Evolutionary conservation across 2,113 vertebrate species (phyloP).

Genomic region (Vireo altiloquus): DNA sequence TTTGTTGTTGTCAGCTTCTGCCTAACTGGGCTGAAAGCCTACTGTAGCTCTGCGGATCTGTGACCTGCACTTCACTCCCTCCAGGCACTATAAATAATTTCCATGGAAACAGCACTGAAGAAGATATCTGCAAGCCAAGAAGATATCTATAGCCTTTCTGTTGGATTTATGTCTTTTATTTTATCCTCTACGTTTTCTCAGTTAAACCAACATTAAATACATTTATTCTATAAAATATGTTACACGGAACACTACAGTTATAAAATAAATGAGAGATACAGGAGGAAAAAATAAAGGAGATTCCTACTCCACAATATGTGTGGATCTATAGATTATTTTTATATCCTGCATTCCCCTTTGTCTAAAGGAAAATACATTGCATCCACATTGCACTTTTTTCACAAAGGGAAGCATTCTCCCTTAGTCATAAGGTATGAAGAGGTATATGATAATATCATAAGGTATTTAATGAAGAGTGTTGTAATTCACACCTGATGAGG

Average conservation of each 20-base stretch:
- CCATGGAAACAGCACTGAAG: conserved; percentile 75
- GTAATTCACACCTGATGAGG: background rate
- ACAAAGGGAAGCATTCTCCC: background rate
- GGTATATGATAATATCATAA: background rate
- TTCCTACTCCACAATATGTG: background rate
- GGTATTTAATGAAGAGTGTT: background rate
- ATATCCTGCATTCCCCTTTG: background rate
- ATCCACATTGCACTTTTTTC: background rate
- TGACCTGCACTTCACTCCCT: conserved; percentile 54
- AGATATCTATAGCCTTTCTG: conserved; percentile 52
- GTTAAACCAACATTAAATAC: background rate
- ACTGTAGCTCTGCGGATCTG: conserved; percentile 28
- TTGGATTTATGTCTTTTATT: conserved; percentile 21
- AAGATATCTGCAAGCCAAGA: conserved; percentile 62
- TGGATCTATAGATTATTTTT: background rate
- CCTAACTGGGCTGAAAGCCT: conserved; percentile 45
- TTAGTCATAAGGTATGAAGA: background rate
- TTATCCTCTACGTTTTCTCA: conserved; percentile 11
- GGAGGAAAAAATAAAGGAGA: background rate
- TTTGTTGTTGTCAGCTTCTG: conserved; percentile 51
- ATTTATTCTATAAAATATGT: conserved; percentile 4
- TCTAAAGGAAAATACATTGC: background rate
- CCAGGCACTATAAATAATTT: conserved; percentile 72
- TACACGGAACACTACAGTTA: background rate
- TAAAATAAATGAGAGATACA: background rate